Base-by-base conservation (phyloP, 2,888 invertebrate species). In the Euspilapteryx auroguttella region DNA sequence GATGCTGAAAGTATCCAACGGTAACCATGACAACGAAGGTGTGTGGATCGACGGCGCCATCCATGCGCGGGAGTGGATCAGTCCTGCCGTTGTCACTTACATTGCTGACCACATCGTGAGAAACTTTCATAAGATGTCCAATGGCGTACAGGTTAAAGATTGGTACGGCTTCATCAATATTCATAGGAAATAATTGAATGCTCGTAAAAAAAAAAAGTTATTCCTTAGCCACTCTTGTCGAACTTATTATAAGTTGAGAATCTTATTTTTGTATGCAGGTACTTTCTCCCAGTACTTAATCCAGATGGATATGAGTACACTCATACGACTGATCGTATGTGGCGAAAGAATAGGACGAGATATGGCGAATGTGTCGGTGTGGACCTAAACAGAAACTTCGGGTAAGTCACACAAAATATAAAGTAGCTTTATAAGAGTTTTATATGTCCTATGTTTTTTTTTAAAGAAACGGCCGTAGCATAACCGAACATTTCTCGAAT, bases 231-330 rank as follows among this genome's bases (percentile, higher is more conserved):
- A n/a, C n/a, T n/a, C n/a, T n/a, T n/a, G n/a, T n/a, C n/a, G n/a
- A n/a, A n/a, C n/a, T n/a, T n/a, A n/a, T n/a, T n/a, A n/a, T n/a
- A n/a, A n/a, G n/a, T n/a, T n/a, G n/a, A n/a, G n/a, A n/a, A n/a
- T n/a, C n/a, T n/a, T n/a, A n/a, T n/a, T n/a, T n/a, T n/a, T n/a
- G n/a, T n/a, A n/a, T n/a, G n/a, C 36, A 79, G 79, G 79, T 82
- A 87, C 46, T 76, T 90, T 34, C 78, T 87, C 22, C 87, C 89
- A 2, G 80, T 89, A 10, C 63, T 85, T 31, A 91, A 91, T 64
- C 91, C 91, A 11, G 89, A 94, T 52, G 92, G 94, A n/a, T 95
- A 94, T 52, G 91, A 89, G 47, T 89, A 88, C 52, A 83, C 90
- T 0, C 91, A 92, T 52, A 83, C 80, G 1, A 76, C 71, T n/a